These are phyloP conservation scores for Sarotherodon lohbergeri DNA, from an alignment of 2,113 vertebrate genomes.

Conservation along the genomic window DNA sequence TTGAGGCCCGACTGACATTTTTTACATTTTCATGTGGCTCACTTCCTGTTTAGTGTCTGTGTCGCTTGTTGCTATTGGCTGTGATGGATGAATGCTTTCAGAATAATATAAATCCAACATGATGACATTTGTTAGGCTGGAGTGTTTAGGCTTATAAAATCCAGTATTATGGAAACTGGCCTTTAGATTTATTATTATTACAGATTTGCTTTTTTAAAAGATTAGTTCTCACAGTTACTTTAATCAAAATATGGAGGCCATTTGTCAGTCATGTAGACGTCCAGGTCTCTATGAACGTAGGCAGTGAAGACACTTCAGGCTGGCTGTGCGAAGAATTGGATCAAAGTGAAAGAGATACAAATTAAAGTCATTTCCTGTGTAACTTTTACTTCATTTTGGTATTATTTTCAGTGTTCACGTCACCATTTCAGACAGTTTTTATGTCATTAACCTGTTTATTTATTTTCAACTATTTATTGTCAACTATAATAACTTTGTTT, in stretches of 20 bases:
- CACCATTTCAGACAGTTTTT: too few relatives aligned
- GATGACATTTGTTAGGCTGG: neutral
- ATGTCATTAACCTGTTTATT: too few relatives aligned
- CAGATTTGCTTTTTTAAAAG: neutral
- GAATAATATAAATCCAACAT: neutral
- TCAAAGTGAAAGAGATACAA: neutral
- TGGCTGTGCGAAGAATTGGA: neutral
- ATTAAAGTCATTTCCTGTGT: neutral
- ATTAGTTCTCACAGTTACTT: neutral
- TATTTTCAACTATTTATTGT: too few relatives aligned
- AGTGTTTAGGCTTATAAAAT: neutral
- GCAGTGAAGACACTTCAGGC: neutral
- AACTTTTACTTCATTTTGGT: neutral
- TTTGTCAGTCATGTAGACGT: neutral
- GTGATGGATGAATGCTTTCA: rapidly evolving
- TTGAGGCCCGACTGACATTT: neutral
- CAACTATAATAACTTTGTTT: neutral
- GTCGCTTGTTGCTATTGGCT: neutral
- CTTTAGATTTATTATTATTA: neutral
- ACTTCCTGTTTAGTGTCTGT: neutral
- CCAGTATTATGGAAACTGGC: neutral
- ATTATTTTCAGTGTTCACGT: neutral
- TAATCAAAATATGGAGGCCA: neutral
- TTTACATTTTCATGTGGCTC: neutral
- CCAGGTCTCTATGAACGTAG: neutral